These are phyloP conservation scores for Sarcophaga caerulescens DNA, from an alignment of 2,888 invertebrate genomes.

Conservation along the genomic window DNA sequence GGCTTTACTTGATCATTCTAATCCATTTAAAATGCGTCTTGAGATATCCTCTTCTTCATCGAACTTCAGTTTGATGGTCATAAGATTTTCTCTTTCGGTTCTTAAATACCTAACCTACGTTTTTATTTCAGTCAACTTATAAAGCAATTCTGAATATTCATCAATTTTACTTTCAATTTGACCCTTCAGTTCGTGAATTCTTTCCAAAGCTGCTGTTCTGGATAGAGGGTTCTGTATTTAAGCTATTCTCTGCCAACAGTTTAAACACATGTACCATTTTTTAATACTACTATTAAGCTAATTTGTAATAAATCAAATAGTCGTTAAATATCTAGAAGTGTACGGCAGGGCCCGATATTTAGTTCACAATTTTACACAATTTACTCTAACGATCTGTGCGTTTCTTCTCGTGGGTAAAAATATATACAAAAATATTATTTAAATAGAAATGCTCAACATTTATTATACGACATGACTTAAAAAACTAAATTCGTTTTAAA, in stretches of 20 bases:
- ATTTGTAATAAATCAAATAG: too few species aligned
- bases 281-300: too few species aligned
- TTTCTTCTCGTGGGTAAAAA: too few species aligned
- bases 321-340: too few species aligned
- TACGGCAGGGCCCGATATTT: too few species aligned
- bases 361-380: too few species aligned
- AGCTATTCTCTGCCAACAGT: too few species aligned
- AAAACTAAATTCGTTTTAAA: background rate
- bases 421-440: background rate
- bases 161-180: slow-evolving; percentile 95
- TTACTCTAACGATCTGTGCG: too few species aligned
- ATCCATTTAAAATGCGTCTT: slow-evolving; percentile 86
- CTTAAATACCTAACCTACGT: slow-evolving; percentile 89
- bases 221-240: slow-evolving; percentile 97
- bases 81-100: slow-evolving; percentile 90
- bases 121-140: slow-evolving; percentile 93
- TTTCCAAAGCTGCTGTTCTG: slow-evolving; percentile 96
- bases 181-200: slow-evolving; percentile 96
- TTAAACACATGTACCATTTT: too few species aligned
- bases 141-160: slow-evolving; percentile 91
- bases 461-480: background rate
- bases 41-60: slow-evolving; percentile 93
- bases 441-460: slow-evolving; percentile 16
- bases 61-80: slow-evolving; percentile 88
- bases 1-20: slow-evolving; percentile 88